Evolutionary conservation across 2,797 vertebrate species (phyloP).

Genomic region (Uromys caudimaculatus): DNA sequence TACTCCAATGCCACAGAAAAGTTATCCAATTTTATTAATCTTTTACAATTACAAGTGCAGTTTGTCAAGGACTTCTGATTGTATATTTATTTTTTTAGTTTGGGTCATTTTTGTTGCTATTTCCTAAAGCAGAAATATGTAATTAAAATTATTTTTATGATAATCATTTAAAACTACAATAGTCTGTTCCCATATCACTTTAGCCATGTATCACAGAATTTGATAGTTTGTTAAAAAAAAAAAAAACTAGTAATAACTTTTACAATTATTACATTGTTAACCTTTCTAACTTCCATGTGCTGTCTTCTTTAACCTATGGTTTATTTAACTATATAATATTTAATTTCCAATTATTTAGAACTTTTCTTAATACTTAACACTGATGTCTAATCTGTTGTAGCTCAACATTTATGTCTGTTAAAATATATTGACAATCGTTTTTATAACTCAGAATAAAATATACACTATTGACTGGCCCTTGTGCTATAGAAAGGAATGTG

Average conservation of each 20-base stretch:
- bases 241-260: background rate
- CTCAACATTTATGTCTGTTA: background rate
- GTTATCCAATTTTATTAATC: background rate
- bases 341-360: conserved; percentile 12
- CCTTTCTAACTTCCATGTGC: background rate
- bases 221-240: background rate
- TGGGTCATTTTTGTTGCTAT: background rate
- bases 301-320: background rate
- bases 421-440: background rate
- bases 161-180: background rate
- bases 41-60: background rate
- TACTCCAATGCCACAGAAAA: background rate
- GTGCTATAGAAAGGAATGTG: background rate
- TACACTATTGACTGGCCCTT: background rate
- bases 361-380: background rate
- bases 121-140: background rate
- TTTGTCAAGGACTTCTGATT: background rate
- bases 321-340: background rate
- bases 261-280: background rate
- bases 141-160: background rate
- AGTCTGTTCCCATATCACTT: background rate
- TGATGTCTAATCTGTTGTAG: background rate
- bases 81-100: background rate
- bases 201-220: background rate
- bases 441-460: background rate